Evolutionary conservation across 2,888 invertebrate genomes (phyloP).

Genomic region (Malachius bipustulatus): DNA sequence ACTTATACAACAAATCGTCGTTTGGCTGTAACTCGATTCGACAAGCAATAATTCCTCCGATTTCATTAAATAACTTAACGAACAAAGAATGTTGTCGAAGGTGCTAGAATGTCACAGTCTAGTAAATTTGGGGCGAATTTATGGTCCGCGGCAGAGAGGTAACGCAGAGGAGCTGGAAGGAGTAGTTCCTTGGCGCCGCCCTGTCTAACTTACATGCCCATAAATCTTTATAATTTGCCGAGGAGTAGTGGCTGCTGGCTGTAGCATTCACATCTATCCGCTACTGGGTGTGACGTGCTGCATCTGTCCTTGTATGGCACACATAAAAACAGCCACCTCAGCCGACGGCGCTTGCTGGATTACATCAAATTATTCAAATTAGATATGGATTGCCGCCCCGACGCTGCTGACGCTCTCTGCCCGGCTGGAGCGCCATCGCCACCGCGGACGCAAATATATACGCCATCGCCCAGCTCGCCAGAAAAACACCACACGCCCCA

Average conservation of each 20-base stretch:
- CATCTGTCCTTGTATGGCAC: slow-evolving; percentile 20
- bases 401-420: too few species aligned
- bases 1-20: too few species aligned
- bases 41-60: slow-evolving; percentile 18
- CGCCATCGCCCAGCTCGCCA: too few species aligned
- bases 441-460: too few species aligned
- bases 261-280: slow-evolving; percentile 26
- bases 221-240: slow-evolving; percentile 30
- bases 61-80: slow-evolving; percentile 30
- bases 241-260: too few species aligned
- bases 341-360: slow-evolving; percentile 18
- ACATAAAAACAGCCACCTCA: slow-evolving; percentile 19
- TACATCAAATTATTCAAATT: slow-evolving; percentile 21
- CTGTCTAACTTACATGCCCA: slow-evolving; percentile 27
- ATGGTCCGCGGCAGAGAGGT: slow-evolving; percentile 23
- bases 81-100: slow-evolving; percentile 26
- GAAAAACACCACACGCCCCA: too few species aligned
- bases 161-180: slow-evolving; percentile 23
- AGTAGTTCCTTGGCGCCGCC: too few species aligned
- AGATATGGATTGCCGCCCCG: too few species aligned
- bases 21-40: too few species aligned
- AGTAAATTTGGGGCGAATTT: slow-evolving; percentile 29
- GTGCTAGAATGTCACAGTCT: slow-evolving; percentile 27
- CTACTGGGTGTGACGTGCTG: slow-evolving; percentile 24
- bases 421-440: too few species aligned